phyloP scores from a whole-genome alignment of 2,888 invertebrate species.

The Drosophila paucipuncta region DNA sequence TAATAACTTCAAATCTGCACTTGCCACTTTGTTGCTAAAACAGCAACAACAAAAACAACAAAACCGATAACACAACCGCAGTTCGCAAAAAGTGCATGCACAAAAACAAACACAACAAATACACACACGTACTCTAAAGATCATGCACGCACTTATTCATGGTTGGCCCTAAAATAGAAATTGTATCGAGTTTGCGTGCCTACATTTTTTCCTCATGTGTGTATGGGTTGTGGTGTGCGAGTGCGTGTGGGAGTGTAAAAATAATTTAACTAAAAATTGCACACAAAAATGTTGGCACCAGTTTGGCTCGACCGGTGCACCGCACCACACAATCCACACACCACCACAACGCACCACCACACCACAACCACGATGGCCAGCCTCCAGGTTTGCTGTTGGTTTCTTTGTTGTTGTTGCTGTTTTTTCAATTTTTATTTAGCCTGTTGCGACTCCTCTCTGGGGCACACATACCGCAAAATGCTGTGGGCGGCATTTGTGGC shows the following conservation, averaged over 20 bases:
- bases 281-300: constrained; percentile 76
- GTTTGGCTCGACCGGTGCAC: constrained; percentile 42
- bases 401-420: constrained; percentile 4
- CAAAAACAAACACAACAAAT: constrained; percentile 15
- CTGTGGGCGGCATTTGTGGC: constrained; percentile 62
- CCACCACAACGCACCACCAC: constrained; percentile 8
- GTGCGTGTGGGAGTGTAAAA: constrained; percentile 64
- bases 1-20: constrained; percentile 84
- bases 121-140: constrained; percentile 8
- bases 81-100: constrained; percentile 51
- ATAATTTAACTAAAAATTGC: constrained; percentile 79
- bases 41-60: constrained; percentile 33
- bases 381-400: constrained; percentile 8
- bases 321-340: constrained; percentile 37
- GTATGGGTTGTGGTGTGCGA: constrained; percentile 14
- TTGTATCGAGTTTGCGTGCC: constrained; percentile 61
- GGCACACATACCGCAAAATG: constrained; percentile 69
- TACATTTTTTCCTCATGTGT: constrained; percentile 17
- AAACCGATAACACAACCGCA: constrained; percentile 36
- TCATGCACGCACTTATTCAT: constrained; percentile 9
- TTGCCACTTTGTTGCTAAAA: constrained; percentile 76
- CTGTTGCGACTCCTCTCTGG: constrained; percentile 46
- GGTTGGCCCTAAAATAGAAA: constrained; percentile 57
- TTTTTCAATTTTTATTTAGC: constrained; percentile 20
- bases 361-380: background rate